Evolutionary conservation across 2,797 vertebrate genomes (phyloP), one percentile per base, ranked within the genome.

Genomic region (Schizothorax lantsangensis): DNA sequence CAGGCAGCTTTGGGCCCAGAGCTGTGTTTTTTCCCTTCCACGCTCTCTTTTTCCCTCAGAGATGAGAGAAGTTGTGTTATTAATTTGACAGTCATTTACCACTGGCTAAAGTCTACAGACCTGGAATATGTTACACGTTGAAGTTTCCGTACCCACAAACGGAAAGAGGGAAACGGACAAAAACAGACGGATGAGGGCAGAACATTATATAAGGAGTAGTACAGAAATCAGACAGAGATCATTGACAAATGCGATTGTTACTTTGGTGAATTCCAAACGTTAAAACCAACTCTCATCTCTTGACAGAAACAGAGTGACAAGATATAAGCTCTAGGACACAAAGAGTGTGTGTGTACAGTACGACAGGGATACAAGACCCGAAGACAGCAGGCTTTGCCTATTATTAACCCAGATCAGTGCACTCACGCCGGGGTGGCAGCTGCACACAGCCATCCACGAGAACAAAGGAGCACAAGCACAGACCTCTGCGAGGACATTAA

Each of bases 331-430:
- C 71, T 49, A 36, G 38, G 43, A 83, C 66, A 57, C 19, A 72
- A 49, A 66, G 36, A 8, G 80, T 66, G 21, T 86, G 54, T 64
- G 59, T 71, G 52, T 81, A 81, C 71, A 82, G 78, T 78, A 73
- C 15, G 87, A 80, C 59, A 75, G 68, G 52, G 74, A 88, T 79
- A 74, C 75, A 30, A 69, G 68, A 84, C 72, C 30, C 38, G 81
- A 88, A 86, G 81, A 84, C 90, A 92, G 92, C 92, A 91, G 89
- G 90, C 91, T 90, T 89, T 79, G 90, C 91, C 92, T 96, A 93
- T 95, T 95, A 94, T 95, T 96, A 96, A 95, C 91, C 89, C 88
- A 93, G 91, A 93, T 90, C 79, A 54, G 85, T 69, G 79, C 88
- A 86, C 92, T 91, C 86, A 84, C 86, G 89, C 90, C 92, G 90